Base-by-base conservation (phyloP, 2,113 vertebrate genomes). In the Cranoglanis bouderius region DNA sequence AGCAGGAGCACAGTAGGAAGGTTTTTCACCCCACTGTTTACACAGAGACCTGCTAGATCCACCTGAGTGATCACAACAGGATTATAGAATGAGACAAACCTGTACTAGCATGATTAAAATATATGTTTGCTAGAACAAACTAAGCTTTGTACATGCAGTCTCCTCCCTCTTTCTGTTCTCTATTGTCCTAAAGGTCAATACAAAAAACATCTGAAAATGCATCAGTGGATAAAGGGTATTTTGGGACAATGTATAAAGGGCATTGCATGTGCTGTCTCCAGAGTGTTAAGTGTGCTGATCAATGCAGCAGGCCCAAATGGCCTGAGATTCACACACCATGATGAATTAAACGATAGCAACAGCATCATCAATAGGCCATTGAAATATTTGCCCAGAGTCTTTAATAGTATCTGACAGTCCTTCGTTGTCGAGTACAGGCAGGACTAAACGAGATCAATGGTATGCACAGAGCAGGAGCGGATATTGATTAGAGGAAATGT, bases 371-470 rank as follows among this genome's bases (percentile, higher is more conserved):
- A 93, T 93, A 86, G 92, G 59, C 88, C 91, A 95, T 94, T 94
- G 90, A 96, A 94, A 94, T 93, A 94, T 94, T 92, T 93, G 85
- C 85, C 77, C 85, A 67, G 89, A 85, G 84, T 85, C 91, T 93
- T 93, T 94, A 95, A 95, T 93, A 85, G 88, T 92, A 95, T 94
- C 92, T 94, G 95, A 94, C 94, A 94, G 93, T 90, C 89, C 88
- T 91, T 87, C 85, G 87, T 70, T 88, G 86, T 91, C 40, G 92
- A 90, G 46, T 70, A 35, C 91, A 90, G 91, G 91, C 85, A 89
- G 88, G 92, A 90, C 70, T 89, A 85, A 92, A 93, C 91, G 78
- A 88, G 91, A 94, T 94, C 92, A 92, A 94, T 93, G 93, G 49
- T 46, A 55, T 89, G 86, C 77, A 89, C 85, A 82, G 21, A 88